phyloP scores from a whole-genome alignment of 1,140 invertebrate species.

The Papilio polytes region DNA sequence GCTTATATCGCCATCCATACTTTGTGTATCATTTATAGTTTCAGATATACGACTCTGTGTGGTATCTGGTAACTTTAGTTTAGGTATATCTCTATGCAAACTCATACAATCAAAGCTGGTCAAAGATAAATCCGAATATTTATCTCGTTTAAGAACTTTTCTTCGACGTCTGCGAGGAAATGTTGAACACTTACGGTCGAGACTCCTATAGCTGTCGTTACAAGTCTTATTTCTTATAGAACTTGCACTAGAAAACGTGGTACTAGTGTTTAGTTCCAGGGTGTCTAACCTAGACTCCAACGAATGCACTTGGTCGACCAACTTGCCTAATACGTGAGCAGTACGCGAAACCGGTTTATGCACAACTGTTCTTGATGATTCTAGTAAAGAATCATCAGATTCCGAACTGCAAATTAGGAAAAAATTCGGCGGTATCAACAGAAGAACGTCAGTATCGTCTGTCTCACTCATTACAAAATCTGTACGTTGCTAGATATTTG shows the following conservation, averaged over 20 bases:
- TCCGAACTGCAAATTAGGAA: slow-evolving; percentile 85
- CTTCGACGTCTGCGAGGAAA: slow-evolving; percentile 71
- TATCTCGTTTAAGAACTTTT: slow-evolving; percentile 55
- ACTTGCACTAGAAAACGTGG: slow-evolving; percentile 55
- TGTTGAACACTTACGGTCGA: slow-evolving; percentile 70
- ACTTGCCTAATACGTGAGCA: slow-evolving; percentile 85
- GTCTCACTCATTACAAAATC: slow-evolving; percentile 90
- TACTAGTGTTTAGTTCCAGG: slow-evolving; percentile 67
- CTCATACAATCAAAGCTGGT: slow-evolving; percentile 62
- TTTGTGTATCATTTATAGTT: slow-evolving; percentile 66
- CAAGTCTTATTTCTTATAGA: slow-evolving; percentile 53
- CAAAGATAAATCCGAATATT: slow-evolving; percentile 58
- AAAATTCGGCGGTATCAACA: slow-evolving; percentile 90
- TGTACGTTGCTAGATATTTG: slow-evolving; percentile 38
- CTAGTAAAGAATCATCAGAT: slow-evolving; percentile 80
- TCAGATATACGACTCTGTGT: slow-evolving; percentile 41
- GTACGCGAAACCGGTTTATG: slow-evolving; percentile 71
- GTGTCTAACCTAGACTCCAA: slow-evolving; percentile 85
- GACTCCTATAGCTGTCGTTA: slow-evolving; percentile 66
- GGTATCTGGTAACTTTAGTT: slow-evolving; percentile 50
- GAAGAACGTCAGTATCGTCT: slow-evolving; percentile 91
- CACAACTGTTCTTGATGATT: slow-evolving; percentile 68
- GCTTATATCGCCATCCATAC: slow-evolving; percentile 78
- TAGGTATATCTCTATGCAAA: slow-evolving; percentile 47
- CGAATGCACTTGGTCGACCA: slow-evolving; percentile 86